Percentiles rank a stretch among this genome's conserved stretches.
phyloP scores from a whole-genome alignment of 2,888 invertebrate species.

The Pheosia tremula region DNA sequence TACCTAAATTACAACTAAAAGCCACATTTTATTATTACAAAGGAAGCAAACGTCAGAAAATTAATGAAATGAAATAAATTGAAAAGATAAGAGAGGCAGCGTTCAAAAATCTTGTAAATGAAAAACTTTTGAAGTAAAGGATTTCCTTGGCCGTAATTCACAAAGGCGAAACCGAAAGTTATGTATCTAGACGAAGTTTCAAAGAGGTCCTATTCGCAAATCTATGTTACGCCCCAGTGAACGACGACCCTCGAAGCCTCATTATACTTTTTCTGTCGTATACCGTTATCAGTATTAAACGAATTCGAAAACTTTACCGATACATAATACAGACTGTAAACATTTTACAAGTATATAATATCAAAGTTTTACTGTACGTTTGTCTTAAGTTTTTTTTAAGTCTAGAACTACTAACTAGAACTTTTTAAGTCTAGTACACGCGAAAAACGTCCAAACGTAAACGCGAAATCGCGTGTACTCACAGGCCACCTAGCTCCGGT shows the following conservation, averaged over 20 bases:
- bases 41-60: not conserved
- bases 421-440: too few species aligned
- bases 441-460: too few species aligned
- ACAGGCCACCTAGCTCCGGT: too few species aligned
- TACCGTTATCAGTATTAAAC: conserved; percentile 36
- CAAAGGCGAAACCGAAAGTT: conserved; percentile 4
- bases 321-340: conserved; percentile 25
- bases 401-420: too few species aligned
- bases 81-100: not conserved
- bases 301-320: conserved; percentile 38
- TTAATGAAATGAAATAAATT: not conserved
- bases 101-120: not conserved
- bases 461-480: too few species aligned
- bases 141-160: conserved; percentile 3
- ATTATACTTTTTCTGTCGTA: conserved; percentile 23
- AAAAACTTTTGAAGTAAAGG: conserved; percentile 4
- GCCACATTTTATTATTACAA: not conserved
- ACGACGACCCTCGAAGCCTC: conserved; percentile 14
- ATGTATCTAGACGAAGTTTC: conserved; percentile 3
- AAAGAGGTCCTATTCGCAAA: conserved; percentile 7
- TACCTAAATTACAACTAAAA: too few species aligned
- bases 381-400: too few species aligned
- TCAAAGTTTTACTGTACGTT: conserved; percentile 14
- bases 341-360: conserved; percentile 23
- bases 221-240: conserved; percentile 23